A percentile compares a stretch with the other conserved stretches of the same genome.
These are phyloP conservation scores for Catharus minimus DNA, from an alignment of 2,113 vertebrate genomes.

Conservation along the genomic window DNA sequence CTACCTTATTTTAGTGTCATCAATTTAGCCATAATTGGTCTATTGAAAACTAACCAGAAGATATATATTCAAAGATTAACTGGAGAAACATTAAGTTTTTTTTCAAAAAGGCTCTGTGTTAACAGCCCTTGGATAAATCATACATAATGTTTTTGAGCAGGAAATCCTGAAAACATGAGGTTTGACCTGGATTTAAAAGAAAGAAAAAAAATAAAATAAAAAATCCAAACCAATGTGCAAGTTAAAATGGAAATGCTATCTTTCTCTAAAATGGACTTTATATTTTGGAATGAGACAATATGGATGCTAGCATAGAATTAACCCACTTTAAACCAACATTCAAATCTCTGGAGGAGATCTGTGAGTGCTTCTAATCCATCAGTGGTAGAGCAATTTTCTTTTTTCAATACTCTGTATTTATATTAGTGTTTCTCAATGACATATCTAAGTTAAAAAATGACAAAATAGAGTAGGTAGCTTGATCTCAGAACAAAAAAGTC, in stretches of 20 bases:
- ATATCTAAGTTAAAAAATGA: conserved; percentile 35
- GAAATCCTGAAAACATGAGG: background rate
- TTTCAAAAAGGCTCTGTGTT: background rate
- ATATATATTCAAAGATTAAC: background rate
- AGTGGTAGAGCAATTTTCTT: conserved; percentile 2
- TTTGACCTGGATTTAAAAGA: background rate
- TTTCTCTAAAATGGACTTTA: background rate
- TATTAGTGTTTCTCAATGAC: conserved; percentile 21
- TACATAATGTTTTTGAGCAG: background rate
- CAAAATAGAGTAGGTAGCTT: conserved; percentile 30
- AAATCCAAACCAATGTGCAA: background rate
- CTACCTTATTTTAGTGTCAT: background rate
- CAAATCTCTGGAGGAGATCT: background rate
- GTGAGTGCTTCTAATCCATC: background rate
- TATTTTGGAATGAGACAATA: background rate
- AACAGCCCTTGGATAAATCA: background rate
- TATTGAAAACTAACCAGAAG: background rate
- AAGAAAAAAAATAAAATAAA: too few relatives aligned
- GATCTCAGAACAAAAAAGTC: conserved; percentile 32
- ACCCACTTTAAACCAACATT: background rate
- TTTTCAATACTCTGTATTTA: conserved; percentile 45
- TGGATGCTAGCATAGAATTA: background rate
- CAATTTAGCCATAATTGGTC: fast-evolving
- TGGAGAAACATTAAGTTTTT: background rate
- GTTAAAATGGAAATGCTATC: background rate